phyloP scores from a whole-genome alignment of 2,113 vertebrate species.

The Ploceus nigricollis region DNA sequence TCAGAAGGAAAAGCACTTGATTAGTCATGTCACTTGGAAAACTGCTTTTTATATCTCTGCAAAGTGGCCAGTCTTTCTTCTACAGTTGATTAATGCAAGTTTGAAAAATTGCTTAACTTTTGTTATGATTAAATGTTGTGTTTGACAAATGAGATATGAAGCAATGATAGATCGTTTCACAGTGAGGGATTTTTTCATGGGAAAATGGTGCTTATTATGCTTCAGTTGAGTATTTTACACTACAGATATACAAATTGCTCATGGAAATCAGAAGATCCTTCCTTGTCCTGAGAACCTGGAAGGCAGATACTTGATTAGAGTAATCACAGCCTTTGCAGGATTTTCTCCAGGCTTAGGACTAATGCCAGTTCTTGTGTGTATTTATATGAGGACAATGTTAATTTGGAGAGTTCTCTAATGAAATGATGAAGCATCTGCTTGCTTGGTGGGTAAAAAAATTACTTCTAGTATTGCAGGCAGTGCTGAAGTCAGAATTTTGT shows the following conservation, averaged over 20 bases:
- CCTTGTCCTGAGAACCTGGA: neutral
- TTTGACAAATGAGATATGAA: slow-evolving; percentile 32
- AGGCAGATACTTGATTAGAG: neutral
- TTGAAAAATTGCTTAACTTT: neutral
- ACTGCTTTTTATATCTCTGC: neutral
- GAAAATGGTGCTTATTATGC: neutral
- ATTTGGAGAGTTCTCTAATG: neutral
- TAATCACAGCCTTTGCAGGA: neutral
- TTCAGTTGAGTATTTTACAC: neutral
- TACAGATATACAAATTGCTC: neutral
- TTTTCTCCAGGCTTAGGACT: neutral
- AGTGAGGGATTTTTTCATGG: neutral
- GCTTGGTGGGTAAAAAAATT: neutral
- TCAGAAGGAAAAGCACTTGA: neutral
- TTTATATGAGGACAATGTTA: neutral
- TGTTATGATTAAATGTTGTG: slow-evolving; percentile 3
- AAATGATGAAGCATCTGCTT: neutral
- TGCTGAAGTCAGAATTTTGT: neutral
- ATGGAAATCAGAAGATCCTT: neutral
- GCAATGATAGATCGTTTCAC: slow-evolving; percentile 9
- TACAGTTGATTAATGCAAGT: neutral
- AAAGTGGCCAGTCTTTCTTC: neutral
- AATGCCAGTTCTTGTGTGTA: neutral
- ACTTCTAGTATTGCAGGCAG: neutral
- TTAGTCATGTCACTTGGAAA: neutral